These are phyloP conservation scores for Lucinisca nassula DNA, from an alignment of 2,888 invertebrate genomes.

Conservation along the genomic window DNA sequence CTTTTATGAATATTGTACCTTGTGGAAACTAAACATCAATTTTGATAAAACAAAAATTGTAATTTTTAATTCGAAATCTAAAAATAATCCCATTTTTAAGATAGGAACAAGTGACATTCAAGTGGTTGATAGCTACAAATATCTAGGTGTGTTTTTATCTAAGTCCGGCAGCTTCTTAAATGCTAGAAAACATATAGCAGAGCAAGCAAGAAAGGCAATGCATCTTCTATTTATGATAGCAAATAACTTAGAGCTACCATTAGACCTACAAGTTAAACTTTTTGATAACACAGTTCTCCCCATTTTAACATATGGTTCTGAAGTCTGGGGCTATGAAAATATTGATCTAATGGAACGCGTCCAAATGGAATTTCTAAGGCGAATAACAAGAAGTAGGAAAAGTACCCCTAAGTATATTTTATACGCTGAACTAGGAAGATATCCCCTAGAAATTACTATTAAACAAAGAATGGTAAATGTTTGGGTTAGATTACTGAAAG, in stretches of 20 bases:
- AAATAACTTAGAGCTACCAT: not conserved
- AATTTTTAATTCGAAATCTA: not conserved
- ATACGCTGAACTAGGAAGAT: constrained; percentile 33
- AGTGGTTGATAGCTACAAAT: constrained; percentile 18
- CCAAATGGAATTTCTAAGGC: constrained; percentile 13
- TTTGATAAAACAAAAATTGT: constrained; percentile 23
- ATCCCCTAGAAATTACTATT: constrained; percentile 27
- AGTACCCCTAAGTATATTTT: constrained; percentile 26
- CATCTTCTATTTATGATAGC: not conserved
- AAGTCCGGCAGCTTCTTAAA: constrained; percentile 21
- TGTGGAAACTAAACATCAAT: constrained; percentile 44
- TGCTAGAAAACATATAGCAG: constrained; percentile 3
- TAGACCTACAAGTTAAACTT: constrained; percentile 18
- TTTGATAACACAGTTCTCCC: constrained; percentile 31
- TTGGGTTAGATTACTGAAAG: not conserved
- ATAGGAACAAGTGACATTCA: not conserved
- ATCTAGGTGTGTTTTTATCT: constrained; percentile 24
- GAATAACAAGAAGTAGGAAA: constrained; percentile 13
- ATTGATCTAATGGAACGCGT: constrained; percentile 28
- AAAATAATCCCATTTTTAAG: not conserved
- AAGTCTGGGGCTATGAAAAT: constrained; percentile 42
- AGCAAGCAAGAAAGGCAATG: constrained; percentile 29
- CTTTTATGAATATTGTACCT: constrained; percentile 28
- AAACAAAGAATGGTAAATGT: constrained; percentile 16
- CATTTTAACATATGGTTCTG: constrained; percentile 44